Base-by-base conservation (phyloP, 2,888 invertebrate species). In the Erebia aethiops region DNA sequence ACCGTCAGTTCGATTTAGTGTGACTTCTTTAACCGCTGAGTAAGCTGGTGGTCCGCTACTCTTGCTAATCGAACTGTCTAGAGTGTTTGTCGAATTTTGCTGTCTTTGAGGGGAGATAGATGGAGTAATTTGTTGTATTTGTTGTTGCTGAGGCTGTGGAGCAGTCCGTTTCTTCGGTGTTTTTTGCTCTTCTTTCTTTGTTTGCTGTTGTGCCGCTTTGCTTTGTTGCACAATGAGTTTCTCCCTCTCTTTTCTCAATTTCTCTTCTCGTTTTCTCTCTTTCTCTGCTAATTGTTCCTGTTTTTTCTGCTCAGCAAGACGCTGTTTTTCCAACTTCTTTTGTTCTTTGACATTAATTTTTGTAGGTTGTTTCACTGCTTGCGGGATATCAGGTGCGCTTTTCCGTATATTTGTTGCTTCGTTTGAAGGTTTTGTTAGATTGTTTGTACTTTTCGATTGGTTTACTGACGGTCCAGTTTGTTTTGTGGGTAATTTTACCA, bases 31-130 rank as follows among this genome's bases (percentile, higher is more conserved):
- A 7, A 61, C 69, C 4, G 75, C 82, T 0, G 85, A 76, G 69
- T 93, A 92, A 0, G 91, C 90, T 0, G 93, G 92, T 0, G 92
- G 92, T 0, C 91, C 92, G 68, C 87, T 91, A 0, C 81, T 84
- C 64, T 82, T 84, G 70, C 91, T 92, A 57, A 91, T 90, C 16
- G 91, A 90, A 82, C 92, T 92, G 69, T 91, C 90, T 78, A 91
- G 76, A 66, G 89, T 91, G 69, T 90, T 88, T 1, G 87, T 87
- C 1, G 88, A 81, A 70, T 87, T 84, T 46, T 74, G 26, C 10
- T 63, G 62, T 71, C 46, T 74, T 66, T 71, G 75, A 67, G 65
- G 73, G 54, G 68, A 21, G 67, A 72, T 75, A 54, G 67, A 67
- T 8, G 70, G 66, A 49, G 60, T 62, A 14, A 69, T 57, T 16